Percentiles rank a stretch among this genome's conserved stretches.
These are phyloP conservation scores for Lepidurus couesii DNA, from an alignment of 1,140 invertebrate genomes.

Conservation along the genomic window DNA sequence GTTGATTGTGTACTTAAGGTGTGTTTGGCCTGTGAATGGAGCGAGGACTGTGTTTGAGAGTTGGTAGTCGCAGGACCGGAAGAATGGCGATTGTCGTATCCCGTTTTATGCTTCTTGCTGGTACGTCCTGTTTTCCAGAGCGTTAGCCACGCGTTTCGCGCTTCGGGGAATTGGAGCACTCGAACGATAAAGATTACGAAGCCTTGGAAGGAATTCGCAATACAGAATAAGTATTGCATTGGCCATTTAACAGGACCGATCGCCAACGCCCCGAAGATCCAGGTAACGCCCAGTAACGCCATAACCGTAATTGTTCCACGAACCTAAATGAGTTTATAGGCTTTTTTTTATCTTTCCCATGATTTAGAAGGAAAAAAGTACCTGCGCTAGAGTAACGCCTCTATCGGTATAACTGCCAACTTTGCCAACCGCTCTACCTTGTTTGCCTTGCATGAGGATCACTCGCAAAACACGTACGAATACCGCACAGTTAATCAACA, in stretches of 20 bases:
- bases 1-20: slow-evolving; percentile 22
- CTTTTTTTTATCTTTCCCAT: too few relatives aligned
- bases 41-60: slow-evolving; percentile 19
- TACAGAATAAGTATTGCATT: slow-evolving; percentile 51
- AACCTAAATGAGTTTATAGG: slow-evolving; percentile 43
- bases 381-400: slow-evolving; percentile 37
- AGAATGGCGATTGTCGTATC: slow-evolving; percentile 28
- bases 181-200: slow-evolving; percentile 52
- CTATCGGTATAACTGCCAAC: slow-evolving; percentile 27
- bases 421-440: slow-evolving; percentile 42
- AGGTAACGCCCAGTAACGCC: slow-evolving; percentile 51
- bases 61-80: slow-evolving; percentile 31
- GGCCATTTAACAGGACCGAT: slow-evolving; percentile 47
- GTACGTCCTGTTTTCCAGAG: slow-evolving; percentile 45
- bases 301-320: slow-evolving; percentile 52
- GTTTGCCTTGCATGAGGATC: slow-evolving; percentile 41
- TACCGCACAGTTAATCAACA: slow-evolving; percentile 48
- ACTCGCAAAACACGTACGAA: slow-evolving; percentile 50
- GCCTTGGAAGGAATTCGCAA: slow-evolving; percentile 51
- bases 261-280: slow-evolving; percentile 52
- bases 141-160: slow-evolving; percentile 47
- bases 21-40: slow-evolving; percentile 20
- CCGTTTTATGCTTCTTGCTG: slow-evolving; percentile 36
- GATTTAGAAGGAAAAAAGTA: slow-evolving; percentile 10
- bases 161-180: slow-evolving; percentile 50